A percentile compares a stretch with the other conserved stretches of the same genome.
Evolutionary conservation across 1,140 invertebrate species (phyloP).

Genomic region (Lepeophtheirus salmonis): DNA sequence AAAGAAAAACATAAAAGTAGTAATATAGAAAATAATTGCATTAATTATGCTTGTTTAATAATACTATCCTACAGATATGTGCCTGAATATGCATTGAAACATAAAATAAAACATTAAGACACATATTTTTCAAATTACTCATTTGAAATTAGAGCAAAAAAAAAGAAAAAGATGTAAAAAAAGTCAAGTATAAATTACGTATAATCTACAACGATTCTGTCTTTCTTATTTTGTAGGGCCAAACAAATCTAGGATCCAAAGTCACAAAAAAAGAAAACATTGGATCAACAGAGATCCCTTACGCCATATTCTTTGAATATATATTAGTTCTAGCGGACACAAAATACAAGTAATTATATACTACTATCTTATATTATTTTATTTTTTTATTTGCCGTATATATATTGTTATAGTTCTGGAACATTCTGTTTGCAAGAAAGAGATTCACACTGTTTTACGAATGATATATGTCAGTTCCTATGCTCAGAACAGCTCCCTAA

Average conservation of each 20-base stretch:
- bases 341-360: background rate
- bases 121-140: no score
- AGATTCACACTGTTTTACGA: constrained; percentile 1
- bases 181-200: no score
- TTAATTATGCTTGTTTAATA: no score
- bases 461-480: background rate
- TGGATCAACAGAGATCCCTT: constrained; percentile 3
- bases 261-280: constrained; percentile 4
- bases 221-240: constrained; percentile 4
- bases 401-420: background rate
- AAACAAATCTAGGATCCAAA: constrained; percentile 2
- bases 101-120: no score
- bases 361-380: background rate
- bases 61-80: no score
- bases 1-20: no score
- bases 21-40: no score
- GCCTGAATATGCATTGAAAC: no score
- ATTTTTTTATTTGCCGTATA: background rate
- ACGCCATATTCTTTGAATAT: constrained; percentile 5
- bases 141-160: no score
- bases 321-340: background rate
- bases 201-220: no score
- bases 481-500: background rate
- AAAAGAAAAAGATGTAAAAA: no score
- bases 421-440: constrained; percentile 3